Evolutionary conservation across 1,140 invertebrate genomes (phyloP), one percentile per base, ranked within the genome.

Genomic region (Dendroctonus valens): DNA sequence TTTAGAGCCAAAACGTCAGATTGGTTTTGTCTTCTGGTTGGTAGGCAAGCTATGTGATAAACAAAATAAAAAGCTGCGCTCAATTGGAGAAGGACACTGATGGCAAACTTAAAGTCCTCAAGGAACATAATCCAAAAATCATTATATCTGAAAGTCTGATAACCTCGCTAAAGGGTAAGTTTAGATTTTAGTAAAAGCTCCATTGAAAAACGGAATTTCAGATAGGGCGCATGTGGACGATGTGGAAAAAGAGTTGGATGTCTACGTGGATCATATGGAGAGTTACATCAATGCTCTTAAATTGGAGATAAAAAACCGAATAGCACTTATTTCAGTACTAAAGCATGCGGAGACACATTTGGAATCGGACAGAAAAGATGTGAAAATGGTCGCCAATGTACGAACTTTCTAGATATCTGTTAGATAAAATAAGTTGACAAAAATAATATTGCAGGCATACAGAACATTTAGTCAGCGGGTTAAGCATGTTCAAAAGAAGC

Each of bases 371-470:
- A 85, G 89, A 57, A 89, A 89, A 38, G 94, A 97, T 84, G 94
- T 94, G 3, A 96, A 94, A 84, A 89, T 95, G 73, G 94, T 97
- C 38, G 90, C 89, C 46, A 93, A 93, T 85, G 93, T 94, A 82
- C 89, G 88, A 87, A 59, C 7, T 12, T 41, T 60, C 40, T 1
- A 57, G 15, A 52, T 39, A 39, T 55, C 0, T 0, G n/a, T 9
- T 55, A 40, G 5, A 55, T 39, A 14, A 5, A 52, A 5, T n/a
- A 6, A 52, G 3, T 52, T 55, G 7, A 55, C 26, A 40, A 52
- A 12, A 8, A 52, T 42, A 26, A 60, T 37, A 5, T 26, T 58
- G 42, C 46, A 95, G 92, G 94, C 94, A 6, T 97, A 96, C 75
- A 92, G 91, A 80, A 94, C 92, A 75, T 97, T 96, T 83, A 91